These are phyloP conservation scores for Cephus cinctus DNA, from an alignment of 1,140 invertebrate genomes.

Conservation along the genomic window DNA sequence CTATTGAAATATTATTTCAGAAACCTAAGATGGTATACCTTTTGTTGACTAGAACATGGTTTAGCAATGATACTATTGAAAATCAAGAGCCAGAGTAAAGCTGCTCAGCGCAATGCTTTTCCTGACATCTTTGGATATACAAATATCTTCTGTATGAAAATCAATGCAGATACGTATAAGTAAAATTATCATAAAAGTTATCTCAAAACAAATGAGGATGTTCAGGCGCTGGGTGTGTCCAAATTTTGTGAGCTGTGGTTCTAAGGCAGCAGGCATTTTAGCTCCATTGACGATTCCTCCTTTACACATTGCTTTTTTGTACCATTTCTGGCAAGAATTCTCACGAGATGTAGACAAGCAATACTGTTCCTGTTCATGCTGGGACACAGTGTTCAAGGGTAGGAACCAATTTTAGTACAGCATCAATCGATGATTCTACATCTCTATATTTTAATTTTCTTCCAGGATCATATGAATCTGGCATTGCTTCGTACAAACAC, in stretches of 20 bases:
- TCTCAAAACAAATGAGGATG: slow-evolving; percentile 22
- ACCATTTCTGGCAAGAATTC: slow-evolving; percentile 72
- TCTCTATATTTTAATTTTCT: slow-evolving; percentile 26
- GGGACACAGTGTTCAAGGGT: slow-evolving; percentile 82
- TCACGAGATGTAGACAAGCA: slow-evolving; percentile 65
- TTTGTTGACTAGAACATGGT: too few species aligned
- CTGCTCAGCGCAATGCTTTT: too few species aligned
- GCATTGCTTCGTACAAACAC: slow-evolving; percentile 75
- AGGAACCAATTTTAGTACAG: slow-evolving; percentile 22
- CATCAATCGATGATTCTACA: slow-evolving; percentile 10
- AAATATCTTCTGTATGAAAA: too few species aligned
- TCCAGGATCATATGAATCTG: slow-evolving; percentile 73
- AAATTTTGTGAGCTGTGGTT: slow-evolving; percentile 40
- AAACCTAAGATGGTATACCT: too few species aligned
- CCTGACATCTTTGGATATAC: too few species aligned
- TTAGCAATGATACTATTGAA: too few species aligned
- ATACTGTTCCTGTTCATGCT: slow-evolving; percentile 75
- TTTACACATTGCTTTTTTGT: slow-evolving; percentile 65
- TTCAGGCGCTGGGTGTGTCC: slow-evolving; percentile 37
- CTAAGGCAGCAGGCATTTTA: slow-evolving; percentile 46
- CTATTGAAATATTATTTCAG: too few species aligned
- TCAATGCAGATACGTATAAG: too few species aligned
- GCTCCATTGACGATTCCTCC: slow-evolving; percentile 59
- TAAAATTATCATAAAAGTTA: too few species aligned
- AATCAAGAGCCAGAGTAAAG: too few species aligned